phyloP scores from a whole-genome alignment of 2,113 vertebrate genomes.

The Felis chaus region DNA sequence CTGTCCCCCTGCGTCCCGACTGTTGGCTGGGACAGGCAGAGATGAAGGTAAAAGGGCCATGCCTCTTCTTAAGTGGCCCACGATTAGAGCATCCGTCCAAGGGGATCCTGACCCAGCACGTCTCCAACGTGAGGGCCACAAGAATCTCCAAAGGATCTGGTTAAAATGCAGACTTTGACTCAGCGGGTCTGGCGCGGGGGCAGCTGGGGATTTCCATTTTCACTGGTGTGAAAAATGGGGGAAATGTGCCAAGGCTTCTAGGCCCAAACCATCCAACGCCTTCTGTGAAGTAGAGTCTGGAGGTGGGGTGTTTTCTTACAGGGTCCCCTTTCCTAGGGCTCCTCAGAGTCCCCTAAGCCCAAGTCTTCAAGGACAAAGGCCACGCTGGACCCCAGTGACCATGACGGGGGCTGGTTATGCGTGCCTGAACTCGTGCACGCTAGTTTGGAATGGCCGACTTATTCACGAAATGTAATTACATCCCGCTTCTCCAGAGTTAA shows the following conservation, averaged over 20 bases:
- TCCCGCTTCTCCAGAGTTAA: not conserved
- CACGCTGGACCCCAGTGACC: not conserved
- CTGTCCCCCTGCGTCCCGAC: too few relatives aligned
- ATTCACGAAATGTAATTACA: not conserved
- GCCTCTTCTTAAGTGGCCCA: not conserved
- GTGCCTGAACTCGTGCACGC: not conserved
- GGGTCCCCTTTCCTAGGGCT: not conserved
- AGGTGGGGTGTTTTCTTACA: not conserved
- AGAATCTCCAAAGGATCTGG: not conserved
- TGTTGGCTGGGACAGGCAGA: not conserved
- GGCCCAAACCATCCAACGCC: not conserved
- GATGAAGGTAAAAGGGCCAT: not conserved
- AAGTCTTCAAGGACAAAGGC: not conserved
- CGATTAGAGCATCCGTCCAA: not conserved
- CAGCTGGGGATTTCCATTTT: not conserved
- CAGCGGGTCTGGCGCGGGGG: not conserved
- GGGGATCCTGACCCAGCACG: not conserved
- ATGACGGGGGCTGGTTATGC: accelerated
- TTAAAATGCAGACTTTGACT: not conserved
- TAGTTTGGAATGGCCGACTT: not conserved
- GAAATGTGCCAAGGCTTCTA: not conserved
- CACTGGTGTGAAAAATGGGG: not conserved
- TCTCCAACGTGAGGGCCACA: not conserved
- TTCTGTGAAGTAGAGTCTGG: not conserved
- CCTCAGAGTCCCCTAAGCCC: not conserved